Conservation (phyloP, 2,888 invertebrate genomes). For the Aphidius colemani region DNA sequence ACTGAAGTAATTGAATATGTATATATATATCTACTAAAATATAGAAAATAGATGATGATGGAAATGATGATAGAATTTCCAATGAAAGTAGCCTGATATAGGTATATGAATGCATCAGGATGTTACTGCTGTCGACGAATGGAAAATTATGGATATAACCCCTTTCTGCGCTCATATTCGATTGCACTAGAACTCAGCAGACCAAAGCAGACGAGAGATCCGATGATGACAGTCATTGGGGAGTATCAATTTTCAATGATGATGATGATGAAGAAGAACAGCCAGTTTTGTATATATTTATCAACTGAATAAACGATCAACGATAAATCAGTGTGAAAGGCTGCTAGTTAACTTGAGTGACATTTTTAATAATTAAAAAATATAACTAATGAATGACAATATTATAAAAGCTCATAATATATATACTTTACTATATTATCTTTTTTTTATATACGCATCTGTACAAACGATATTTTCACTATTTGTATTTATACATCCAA, state of each 20-base stretch:
- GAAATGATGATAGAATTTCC: background rate
- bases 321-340: background rate
- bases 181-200: background rate
- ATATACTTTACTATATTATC: background rate
- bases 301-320: conserved; percentile 3
- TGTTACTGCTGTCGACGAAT: conserved; percentile 17
- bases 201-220: background rate
- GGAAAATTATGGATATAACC: conserved; percentile 24
- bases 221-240: conserved; percentile 28
- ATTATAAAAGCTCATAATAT: conserved; percentile 14
- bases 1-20: conserved; percentile 52
- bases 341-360: conserved; percentile 16
- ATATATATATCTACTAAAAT: background rate
- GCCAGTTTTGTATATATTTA: background rate
- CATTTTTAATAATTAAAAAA: conserved; percentile 16
- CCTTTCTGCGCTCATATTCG: no score
- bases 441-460: no score
- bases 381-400: conserved; percentile 20
- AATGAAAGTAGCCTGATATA: conserved; percentile 14
- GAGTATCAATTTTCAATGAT: conserved; percentile 23
- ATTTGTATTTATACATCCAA: background rate
- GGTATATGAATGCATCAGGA: conserved; percentile 4
- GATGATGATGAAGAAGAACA: conserved; percentile 10
- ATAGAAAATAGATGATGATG: conserved; percentile 25
- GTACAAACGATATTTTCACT: no score